Evolutionary conservation across 2,888 invertebrate genomes (phyloP).

Genomic region (Torymus tubicola): DNA sequence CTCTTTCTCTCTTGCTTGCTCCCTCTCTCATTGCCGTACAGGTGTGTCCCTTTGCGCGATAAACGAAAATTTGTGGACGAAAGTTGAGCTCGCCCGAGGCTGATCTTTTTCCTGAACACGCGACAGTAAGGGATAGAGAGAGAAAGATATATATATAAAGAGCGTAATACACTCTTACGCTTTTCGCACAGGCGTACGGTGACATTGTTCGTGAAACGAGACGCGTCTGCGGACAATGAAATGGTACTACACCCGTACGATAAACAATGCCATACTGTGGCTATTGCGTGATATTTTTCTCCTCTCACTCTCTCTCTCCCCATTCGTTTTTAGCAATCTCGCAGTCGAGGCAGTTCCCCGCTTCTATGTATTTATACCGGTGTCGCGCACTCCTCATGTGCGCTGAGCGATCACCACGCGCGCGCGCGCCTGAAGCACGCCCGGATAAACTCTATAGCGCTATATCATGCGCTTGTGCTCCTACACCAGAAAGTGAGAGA

Average conservation of each 20-base stretch:
- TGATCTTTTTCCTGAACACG: neutral
- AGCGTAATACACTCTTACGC: no score
- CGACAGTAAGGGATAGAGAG: no score
- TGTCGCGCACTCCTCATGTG: conserved; percentile 40
- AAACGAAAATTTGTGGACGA: conserved; percentile 52
- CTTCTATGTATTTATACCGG: conserved; percentile 48
- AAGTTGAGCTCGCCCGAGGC: conserved; percentile 10
- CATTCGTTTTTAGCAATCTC: no score
- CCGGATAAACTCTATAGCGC: no score
- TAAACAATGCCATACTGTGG: conserved; percentile 33
- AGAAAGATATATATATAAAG: no score
- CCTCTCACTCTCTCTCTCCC: neutral
- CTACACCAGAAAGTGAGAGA: neutral
- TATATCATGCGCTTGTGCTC: no score
- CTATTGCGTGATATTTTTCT: conserved; percentile 41
- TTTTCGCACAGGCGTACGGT: neutral
- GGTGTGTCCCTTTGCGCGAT: conserved; percentile 26
- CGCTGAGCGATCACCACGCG: conserved; percentile 31
- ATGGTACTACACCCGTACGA: neutral
- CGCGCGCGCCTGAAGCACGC: neutral
- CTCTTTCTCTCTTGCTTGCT: no score
- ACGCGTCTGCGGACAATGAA: neutral
- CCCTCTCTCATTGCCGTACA: no score
- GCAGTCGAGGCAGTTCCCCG: neutral
- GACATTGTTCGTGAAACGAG: conserved; percentile 28